Evolutionary conservation across 1,140 invertebrate species (phyloP), one percentile per base, ranked within the genome.

Genomic region (Drosophila funebris): DNA sequence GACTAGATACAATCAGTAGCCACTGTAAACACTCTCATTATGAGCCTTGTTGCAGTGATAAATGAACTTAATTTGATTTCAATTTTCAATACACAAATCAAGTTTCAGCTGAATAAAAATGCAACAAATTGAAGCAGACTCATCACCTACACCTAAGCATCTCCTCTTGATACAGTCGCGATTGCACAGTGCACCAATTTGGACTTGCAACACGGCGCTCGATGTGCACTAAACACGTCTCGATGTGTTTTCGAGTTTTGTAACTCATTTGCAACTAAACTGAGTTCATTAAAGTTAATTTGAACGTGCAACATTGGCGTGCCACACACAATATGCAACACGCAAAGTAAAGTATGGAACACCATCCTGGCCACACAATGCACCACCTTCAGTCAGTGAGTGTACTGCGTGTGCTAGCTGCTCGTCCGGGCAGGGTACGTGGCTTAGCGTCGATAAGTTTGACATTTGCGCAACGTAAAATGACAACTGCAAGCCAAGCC

Each of bases 201-300:
- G 2, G 13, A 22, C 31, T 57, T 39, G 60, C 58, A 52, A 44
- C 43, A 50, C 29, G 29, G 5, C 14, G 52, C 67, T 57, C 61
- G 56, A 16, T 76, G 76, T 37, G 58, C 69, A 70, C 81, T 73
- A 84, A 84, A 84, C 81, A 85, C 81, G 81, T 85, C 77, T 85
- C 81, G 69, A 85, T 87, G 82, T 87, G 83, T 85, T 87, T 87
- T 87, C 82, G 83, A 87, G 82, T 87, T 87, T 80, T 87, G 83
- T 87, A 87, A 87, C 82, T 87, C 82, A 87, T 87, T 87, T 87
- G 82, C 82, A 87, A 87, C 82, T 88, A 87, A 87, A 87, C 82
- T 87, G 82, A 85, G 82, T 87, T 87, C 82, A 87, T 87, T 88
- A 87, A 87, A 87, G 83, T 87, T 87, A 87, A 87, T 87, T 87